These are phyloP conservation scores for Salvelinus alpinus DNA, from an alignment of 2,113 vertebrate species.

Conservation along the genomic window DNA sequence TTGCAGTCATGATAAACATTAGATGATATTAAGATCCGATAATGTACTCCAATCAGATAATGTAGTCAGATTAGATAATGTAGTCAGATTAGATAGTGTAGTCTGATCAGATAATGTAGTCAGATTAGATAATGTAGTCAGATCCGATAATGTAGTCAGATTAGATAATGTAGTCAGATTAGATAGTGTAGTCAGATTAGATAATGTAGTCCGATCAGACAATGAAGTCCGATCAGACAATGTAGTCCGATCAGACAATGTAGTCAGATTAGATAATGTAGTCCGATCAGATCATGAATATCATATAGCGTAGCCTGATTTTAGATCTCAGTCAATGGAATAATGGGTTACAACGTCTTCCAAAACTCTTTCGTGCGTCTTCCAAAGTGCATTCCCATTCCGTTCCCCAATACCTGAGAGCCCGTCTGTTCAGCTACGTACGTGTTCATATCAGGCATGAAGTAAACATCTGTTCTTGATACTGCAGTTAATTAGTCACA, in stretches of 20 bases:
- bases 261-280: too few species aligned
- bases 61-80: too few species aligned
- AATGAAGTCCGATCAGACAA: not conserved
- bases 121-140: too few species aligned
- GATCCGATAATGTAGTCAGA: too few species aligned
- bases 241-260: not conserved
- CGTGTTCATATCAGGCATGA: not conserved
- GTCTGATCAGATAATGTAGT: too few species aligned
- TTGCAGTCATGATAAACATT: too few species aligned
- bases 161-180: not conserved
- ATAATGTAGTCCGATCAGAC: too few species aligned
- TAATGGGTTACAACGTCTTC: not conserved
- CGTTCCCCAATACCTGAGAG: slow-evolving; percentile 15
- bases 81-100: too few species aligned
- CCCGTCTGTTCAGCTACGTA: not conserved
- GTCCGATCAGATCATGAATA: not conserved
- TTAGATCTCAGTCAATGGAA: slow-evolving; percentile 2
- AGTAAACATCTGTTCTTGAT: slow-evolving; percentile 58
- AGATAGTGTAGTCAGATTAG: too few species aligned
- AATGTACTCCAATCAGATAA: too few species aligned
- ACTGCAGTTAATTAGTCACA: slow-evolving; percentile 53
- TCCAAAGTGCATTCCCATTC: slow-evolving; percentile 7
- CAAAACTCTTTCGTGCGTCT: slow-evolving; percentile 6
- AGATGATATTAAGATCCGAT: too few species aligned
- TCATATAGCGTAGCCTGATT: not conserved